A percentile compares a stretch with the other conserved stretches of the same genome.
Conservation (phyloP, 2,797 vertebrate genomes). For the Cuniculus paca region DNA sequence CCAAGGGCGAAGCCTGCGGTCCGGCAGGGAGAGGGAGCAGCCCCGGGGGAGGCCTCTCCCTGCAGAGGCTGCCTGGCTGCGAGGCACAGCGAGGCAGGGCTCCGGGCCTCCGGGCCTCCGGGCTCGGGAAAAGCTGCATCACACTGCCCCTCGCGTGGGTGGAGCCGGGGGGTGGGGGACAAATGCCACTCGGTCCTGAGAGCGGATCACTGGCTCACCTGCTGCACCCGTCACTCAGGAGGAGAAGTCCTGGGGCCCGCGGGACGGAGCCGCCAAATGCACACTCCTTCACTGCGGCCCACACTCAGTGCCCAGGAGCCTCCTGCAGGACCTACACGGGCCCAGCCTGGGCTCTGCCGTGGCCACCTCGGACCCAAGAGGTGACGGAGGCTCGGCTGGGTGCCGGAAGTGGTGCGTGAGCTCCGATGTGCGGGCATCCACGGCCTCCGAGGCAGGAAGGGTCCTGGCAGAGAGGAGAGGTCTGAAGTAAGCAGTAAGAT, state of each 20-base stretch:
- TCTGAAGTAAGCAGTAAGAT: not conserved
- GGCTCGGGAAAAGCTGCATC: not conserved
- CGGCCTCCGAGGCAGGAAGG: not conserved
- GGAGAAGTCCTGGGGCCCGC: not conserved
- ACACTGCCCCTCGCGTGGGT: not conserved
- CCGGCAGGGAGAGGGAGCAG: not conserved
- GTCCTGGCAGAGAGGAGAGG: not conserved
- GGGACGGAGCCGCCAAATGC: not conserved
- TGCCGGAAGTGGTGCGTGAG: not conserved
- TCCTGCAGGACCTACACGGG: not conserved
- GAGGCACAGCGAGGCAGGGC: not conserved
- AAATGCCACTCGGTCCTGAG: not conserved
- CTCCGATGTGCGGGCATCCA: not conserved
- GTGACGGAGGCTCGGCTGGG: not conserved
- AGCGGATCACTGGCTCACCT: not conserved
- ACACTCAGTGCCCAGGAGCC: not conserved
- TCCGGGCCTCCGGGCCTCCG: not conserved
- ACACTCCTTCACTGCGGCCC: not conserved
- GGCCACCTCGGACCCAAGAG: not conserved
- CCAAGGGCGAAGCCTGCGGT: not conserved
- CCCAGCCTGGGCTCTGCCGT: not conserved
- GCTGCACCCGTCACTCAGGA: not conserved
- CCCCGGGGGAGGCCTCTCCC: too few relatives aligned
- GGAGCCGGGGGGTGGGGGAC: not conserved
- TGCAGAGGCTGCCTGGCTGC: not conserved